Conservation (phyloP, 1,140 invertebrate genomes). For the Drosophila insularis region DNA sequence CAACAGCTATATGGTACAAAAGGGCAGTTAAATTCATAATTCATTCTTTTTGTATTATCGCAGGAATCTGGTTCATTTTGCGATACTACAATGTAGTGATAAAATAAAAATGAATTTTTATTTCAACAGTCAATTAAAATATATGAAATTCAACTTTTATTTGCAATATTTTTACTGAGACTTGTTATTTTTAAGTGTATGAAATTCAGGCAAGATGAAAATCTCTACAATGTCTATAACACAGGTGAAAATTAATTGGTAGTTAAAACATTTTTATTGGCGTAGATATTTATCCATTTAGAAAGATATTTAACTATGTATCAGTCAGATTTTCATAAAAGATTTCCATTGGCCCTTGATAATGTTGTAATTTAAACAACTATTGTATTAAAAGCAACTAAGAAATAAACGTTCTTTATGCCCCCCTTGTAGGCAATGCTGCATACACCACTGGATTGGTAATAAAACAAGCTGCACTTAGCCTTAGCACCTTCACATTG, state of each 20-base stretch:
- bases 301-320: constrained; percentile 85
- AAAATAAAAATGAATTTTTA: too few relatives aligned
- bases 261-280: constrained; percentile 64
- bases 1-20: constrained; percentile 82
- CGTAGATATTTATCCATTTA: constrained; percentile 83
- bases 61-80: too few relatives aligned
- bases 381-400: too few relatives aligned
- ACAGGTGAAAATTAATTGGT: constrained; percentile 33
- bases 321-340: constrained; percentile 79
- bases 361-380: too few relatives aligned
- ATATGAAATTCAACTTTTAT: too few relatives aligned
- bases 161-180: too few relatives aligned
- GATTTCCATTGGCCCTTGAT: too few relatives aligned
- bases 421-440: too few relatives aligned
- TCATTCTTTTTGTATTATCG: not conserved
- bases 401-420: too few relatives aligned
- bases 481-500: constrained; percentile 28
- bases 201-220: constrained; percentile 55
- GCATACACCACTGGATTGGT: not conserved
- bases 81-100: too few relatives aligned
- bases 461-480: constrained; percentile 21
- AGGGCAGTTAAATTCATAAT: constrained; percentile 48
- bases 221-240: constrained; percentile 52
- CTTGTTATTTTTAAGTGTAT: constrained; percentile 41
- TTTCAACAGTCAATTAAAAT: too few relatives aligned